phyloP scores from a whole-genome alignment of 1,140 invertebrate genomes.

The Leptinotarsa defecta region DNA sequence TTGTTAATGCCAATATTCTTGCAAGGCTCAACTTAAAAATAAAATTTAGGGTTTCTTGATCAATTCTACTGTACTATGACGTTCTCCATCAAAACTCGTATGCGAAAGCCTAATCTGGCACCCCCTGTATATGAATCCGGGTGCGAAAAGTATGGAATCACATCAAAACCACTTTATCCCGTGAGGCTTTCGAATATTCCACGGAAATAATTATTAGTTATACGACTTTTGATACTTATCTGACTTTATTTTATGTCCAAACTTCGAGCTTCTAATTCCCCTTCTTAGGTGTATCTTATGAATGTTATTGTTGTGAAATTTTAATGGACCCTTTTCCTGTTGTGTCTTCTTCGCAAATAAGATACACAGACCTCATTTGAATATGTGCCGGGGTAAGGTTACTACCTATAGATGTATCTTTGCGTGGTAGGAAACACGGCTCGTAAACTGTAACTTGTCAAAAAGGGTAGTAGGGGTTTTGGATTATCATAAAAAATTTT shows the following conservation, averaged over 20 bases:
- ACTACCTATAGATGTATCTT: slow-evolving; percentile 14
- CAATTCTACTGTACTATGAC: no score
- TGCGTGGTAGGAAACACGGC: slow-evolving; percentile 13
- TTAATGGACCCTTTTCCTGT: slow-evolving; percentile 28
- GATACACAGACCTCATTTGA: slow-evolving; percentile 14
- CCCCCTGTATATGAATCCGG: background rate
- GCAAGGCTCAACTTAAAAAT: no score
- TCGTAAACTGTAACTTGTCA: slow-evolving; percentile 23
- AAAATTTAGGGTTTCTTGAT: no score
- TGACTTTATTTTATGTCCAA: slow-evolving; percentile 29
- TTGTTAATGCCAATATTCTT: no score
- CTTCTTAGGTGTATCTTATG: slow-evolving; percentile 27
- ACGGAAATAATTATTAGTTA: slow-evolving; percentile 38
- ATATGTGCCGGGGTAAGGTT: slow-evolving; percentile 9
- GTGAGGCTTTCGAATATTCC: slow-evolving; percentile 11
- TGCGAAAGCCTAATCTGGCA: no score
- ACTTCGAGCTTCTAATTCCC: slow-evolving; percentile 24
- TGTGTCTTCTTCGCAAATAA: slow-evolving; percentile 7
- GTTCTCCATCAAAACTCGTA: no score
- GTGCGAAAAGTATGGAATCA: slow-evolving; percentile 9
- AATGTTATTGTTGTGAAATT: slow-evolving; percentile 28
- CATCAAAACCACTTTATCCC: background rate
- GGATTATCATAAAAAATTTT: background rate
- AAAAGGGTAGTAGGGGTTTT: slow-evolving; percentile 12
- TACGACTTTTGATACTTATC: slow-evolving; percentile 35